These are phyloP conservation scores for Halyomorpha halys DNA, from an alignment of 1,140 invertebrate species.

Conservation along the genomic window DNA sequence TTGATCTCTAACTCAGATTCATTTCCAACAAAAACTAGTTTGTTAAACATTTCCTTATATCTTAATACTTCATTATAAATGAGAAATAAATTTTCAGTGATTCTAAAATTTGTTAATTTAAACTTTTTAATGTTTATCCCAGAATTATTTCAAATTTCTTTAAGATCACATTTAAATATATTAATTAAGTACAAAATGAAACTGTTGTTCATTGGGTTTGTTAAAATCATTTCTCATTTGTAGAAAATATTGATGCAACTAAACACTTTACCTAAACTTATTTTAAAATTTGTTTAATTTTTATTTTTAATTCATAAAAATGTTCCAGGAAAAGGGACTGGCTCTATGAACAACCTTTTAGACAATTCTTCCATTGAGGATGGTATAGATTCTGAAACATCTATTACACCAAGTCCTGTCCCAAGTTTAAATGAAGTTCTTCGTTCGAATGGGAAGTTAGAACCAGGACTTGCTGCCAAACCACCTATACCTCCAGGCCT, in stretches of 20 bases:
- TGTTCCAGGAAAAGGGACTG: not conserved
- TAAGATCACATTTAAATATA: too few species aligned
- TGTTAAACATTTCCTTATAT: too few species aligned
- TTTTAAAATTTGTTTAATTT: not conserved
- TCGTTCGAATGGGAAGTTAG: slow-evolving; percentile 20
- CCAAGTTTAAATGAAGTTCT: slow-evolving; percentile 19
- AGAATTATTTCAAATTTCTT: too few species aligned
- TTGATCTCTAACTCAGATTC: too few species aligned
- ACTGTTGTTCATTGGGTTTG: too few species aligned
- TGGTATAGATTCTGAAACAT: slow-evolving; percentile 26
- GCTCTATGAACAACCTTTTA: slow-evolving; percentile 26
- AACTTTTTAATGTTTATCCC: too few species aligned
- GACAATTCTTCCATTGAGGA: slow-evolving; percentile 27
- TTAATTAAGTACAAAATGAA: too few species aligned
- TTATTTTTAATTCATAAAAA: not conserved
- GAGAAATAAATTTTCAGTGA: too few species aligned
- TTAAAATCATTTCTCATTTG: too few species aligned
- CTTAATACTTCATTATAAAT: too few species aligned
- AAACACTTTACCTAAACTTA: not conserved
- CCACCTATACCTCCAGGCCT: slow-evolving; percentile 30
- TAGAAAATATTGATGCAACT: not conserved
- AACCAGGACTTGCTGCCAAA: slow-evolving; percentile 30
- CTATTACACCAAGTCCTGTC: slow-evolving; percentile 26
- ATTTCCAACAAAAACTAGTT: too few species aligned
- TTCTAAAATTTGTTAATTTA: too few species aligned